phyloP scores from a whole-genome alignment of 2,888 invertebrate genomes.

The Leptinotarsa haldemani region DNA sequence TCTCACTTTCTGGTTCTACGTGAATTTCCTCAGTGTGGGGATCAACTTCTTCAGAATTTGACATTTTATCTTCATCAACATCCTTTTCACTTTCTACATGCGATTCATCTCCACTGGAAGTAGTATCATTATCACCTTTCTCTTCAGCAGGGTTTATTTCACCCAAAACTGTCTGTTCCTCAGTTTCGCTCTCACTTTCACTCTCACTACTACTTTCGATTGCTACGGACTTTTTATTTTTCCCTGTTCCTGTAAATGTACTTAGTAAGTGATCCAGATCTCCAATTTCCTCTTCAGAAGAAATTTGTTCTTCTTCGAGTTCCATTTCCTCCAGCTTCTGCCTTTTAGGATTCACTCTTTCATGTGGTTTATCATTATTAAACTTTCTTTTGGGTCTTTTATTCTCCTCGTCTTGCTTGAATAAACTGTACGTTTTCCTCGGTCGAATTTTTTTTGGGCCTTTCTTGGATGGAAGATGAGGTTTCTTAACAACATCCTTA shows the following conservation, averaged over 20 bases:
- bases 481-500: constrained; percentile 51
- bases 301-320: constrained; percentile 28
- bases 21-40: constrained; percentile 33
- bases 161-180: constrained; percentile 40
- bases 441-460: constrained; percentile 41
- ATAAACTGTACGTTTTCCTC: constrained; percentile 51
- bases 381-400: constrained; percentile 46
- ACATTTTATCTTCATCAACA: constrained; percentile 35
- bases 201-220: constrained; percentile 63
- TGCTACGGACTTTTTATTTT: constrained; percentile 52
- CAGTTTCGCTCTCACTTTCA: constrained; percentile 50
- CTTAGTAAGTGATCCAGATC: constrained; percentile 52
- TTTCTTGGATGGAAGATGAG: constrained; percentile 43
- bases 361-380: constrained; percentile 64
- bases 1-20: constrained; percentile 46
- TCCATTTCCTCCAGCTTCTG: constrained; percentile 42
- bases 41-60: constrained; percentile 35
- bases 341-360: constrained; percentile 65
- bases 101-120: constrained; percentile 36
- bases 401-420: constrained; percentile 46
- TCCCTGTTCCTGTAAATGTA: constrained; percentile 51
- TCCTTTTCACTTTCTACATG: constrained; percentile 45
- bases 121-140: constrained; percentile 38
- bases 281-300: constrained; percentile 50
- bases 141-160: constrained; percentile 42